phyloP scores from a whole-genome alignment of 2,113 vertebrate genomes.

The Sisor rabdophorus region DNA sequence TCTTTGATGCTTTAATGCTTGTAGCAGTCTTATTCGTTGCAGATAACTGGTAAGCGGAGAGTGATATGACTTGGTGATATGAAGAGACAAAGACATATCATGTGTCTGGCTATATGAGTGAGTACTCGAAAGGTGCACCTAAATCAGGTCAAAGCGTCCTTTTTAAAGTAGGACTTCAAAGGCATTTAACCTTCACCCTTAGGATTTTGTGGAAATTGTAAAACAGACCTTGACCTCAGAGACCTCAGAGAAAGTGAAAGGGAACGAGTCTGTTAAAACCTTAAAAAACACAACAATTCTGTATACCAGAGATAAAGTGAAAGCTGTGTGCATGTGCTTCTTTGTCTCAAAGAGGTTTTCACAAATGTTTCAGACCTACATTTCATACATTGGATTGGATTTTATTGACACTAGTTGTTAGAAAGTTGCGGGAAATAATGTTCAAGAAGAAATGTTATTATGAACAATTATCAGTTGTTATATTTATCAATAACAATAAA shows the following conservation, averaged over 20 bases:
- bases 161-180: not conserved
- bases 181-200: conserved; percentile 6
- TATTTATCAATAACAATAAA: no score
- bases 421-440: not conserved
- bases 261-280: not conserved
- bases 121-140: not conserved
- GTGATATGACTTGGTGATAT: not conserved
- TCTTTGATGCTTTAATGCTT: conserved; percentile 48
- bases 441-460: not conserved
- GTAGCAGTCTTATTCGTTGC: conserved; percentile 21
- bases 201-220: not conserved
- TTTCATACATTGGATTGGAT: not conserved
- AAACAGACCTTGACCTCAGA: not conserved
- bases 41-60: conserved; percentile 31
- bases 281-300: not conserved
- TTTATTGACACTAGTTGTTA: not conserved
- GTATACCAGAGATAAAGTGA: not conserved
- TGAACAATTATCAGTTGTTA: no score
- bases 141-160: not conserved
- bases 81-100: not conserved
- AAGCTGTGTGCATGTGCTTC: not conserved
- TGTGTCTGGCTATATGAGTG: not conserved
- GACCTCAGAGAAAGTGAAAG: not conserved
- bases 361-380: not conserved
- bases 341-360: no score